phyloP scores from a whole-genome alignment of 2,113 vertebrate species.

The Oreochromis aureus region DNA sequence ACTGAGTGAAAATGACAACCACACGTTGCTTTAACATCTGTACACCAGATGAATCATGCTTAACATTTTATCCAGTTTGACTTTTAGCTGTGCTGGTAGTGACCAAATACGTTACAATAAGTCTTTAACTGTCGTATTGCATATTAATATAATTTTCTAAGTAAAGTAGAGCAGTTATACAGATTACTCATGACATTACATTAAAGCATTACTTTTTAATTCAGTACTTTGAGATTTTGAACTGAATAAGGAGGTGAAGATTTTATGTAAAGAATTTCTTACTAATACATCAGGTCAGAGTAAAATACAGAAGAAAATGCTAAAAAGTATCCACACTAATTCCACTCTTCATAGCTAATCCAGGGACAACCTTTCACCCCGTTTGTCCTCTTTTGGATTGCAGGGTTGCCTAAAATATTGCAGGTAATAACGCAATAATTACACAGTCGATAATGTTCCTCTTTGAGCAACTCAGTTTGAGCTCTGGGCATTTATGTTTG shows the following conservation, averaged over 20 bases:
- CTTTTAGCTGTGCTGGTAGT: not conserved
- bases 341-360: not conserved
- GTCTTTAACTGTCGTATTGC: not conserved
- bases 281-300: not conserved
- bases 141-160: not conserved
- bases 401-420: not conserved
- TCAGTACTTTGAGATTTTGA: not conserved
- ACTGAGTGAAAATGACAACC: not conserved
- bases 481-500: not conserved
- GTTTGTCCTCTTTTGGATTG: not conserved
- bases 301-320: accelerated
- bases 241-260: not conserved
- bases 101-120: not conserved
- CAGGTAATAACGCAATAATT: not conserved
- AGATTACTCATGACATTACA: not conserved
- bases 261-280: not conserved
- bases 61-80: not conserved
- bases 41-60: not conserved
- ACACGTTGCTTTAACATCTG: not conserved
- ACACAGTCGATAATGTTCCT: not conserved
- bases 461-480: not conserved
- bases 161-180: not conserved
- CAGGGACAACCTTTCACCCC: not conserved
- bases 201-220: not conserved
- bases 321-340: not conserved